phyloP scores from a whole-genome alignment of 2,888 invertebrate genomes.

The Toxonevra muliebris region DNA sequence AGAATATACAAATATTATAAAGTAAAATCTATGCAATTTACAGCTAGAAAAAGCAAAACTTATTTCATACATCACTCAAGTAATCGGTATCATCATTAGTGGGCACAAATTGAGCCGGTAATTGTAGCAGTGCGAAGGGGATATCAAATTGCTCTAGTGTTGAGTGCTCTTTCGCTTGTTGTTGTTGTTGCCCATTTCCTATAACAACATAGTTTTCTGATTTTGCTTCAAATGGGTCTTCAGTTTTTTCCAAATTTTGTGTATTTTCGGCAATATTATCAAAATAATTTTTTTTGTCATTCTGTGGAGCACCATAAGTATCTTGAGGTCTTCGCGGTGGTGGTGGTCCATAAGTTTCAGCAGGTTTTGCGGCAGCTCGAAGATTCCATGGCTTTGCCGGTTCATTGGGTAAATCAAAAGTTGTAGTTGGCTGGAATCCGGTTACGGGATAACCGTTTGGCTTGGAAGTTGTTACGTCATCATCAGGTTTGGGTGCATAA shows the following conservation, averaged over 20 bases:
- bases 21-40: too few relatives aligned
- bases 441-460: conserved; percentile 12
- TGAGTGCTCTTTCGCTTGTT: neutral
- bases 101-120: conserved; percentile 20
- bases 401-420: conserved; percentile 19
- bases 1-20: too few relatives aligned
- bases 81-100: neutral
- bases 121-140: conserved; percentile 30
- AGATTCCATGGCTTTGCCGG: neutral
- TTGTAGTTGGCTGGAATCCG: conserved; percentile 11
- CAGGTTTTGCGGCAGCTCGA: neutral
- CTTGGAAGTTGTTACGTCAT: neutral
- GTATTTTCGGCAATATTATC: neutral
- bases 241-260: neutral
- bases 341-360: conserved; percentile 28
- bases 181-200: neutral
- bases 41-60: too few relatives aligned
- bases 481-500: neutral
- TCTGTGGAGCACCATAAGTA: conserved; percentile 22
- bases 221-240: neutral
- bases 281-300: neutral
- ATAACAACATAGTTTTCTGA: neutral
- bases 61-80: too few relatives aligned
- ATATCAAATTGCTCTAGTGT: conserved; percentile 18
- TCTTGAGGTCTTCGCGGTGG: neutral